Conservation (phyloP, 2,888 invertebrate species). For the Himalopsyche kuldschensis region DNA sequence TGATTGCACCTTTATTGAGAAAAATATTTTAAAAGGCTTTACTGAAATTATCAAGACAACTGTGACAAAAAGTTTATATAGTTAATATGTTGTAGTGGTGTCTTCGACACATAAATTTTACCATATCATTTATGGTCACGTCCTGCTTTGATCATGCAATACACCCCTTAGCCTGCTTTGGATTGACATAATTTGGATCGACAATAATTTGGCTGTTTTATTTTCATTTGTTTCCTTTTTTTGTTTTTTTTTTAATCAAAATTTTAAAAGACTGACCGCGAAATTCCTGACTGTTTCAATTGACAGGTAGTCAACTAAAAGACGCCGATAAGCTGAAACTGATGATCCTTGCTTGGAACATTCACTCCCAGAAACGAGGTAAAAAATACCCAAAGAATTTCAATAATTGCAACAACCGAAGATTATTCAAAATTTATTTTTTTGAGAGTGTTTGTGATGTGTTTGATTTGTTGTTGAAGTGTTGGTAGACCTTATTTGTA, state of each 20-base stretch:
- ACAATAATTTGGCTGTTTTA: slow-evolving; percentile 20
- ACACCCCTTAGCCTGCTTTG: slow-evolving; percentile 33
- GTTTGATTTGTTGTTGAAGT: background rate
- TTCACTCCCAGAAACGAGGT: slow-evolving; percentile 77
- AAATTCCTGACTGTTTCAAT: slow-evolving; percentile 15
- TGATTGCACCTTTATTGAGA: too few species aligned
- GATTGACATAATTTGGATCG: too few species aligned
- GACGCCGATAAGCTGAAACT: slow-evolving; percentile 86
- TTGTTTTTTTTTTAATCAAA: background rate
- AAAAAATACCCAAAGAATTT: slow-evolving; percentile 42
- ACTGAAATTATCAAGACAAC: too few species aligned
- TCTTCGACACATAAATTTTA: too few species aligned
- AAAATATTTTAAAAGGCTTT: too few species aligned
- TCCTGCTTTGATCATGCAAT: too few species aligned
- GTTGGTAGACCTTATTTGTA: background rate
- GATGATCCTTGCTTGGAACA: slow-evolving; percentile 88
- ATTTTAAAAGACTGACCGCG: background rate
- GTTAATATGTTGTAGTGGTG: too few species aligned
- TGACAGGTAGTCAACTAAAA: slow-evolving; percentile 50
- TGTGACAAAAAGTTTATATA: too few species aligned
- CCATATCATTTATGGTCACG: too few species aligned
- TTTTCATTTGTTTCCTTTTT: slow-evolving; percentile 5
- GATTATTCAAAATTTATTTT: background rate
- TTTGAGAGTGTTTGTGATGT: background rate
- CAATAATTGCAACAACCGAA: background rate